These are phyloP conservation scores for Lottia gigantea DNA, from an alignment of 2,888 invertebrate species.

Conservation along the genomic window DNA sequence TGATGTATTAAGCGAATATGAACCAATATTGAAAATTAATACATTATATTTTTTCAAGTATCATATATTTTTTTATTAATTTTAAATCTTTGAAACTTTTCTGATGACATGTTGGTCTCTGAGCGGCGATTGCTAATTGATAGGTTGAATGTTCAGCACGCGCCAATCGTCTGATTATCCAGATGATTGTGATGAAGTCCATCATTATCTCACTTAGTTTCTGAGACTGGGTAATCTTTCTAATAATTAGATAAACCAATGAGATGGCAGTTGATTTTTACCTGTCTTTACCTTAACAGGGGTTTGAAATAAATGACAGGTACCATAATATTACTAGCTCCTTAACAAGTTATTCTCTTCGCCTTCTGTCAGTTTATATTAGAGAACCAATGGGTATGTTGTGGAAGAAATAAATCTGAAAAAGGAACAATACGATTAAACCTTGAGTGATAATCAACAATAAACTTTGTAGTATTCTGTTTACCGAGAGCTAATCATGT, in stretches of 20 bases:
- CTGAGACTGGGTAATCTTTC: neutral
- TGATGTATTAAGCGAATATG: neutral
- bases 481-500: neutral
- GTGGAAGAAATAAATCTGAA: too few relatives aligned
- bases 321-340: too few relatives aligned
- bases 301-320: too few relatives aligned
- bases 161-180: conserved; percentile 8
- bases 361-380: too few relatives aligned
- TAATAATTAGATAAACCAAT: conserved; percentile 5
- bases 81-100: conserved; percentile 1
- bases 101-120: neutral
- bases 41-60: conserved; percentile 8
- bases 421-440: too few relatives aligned
- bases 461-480: too few relatives aligned
- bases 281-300: neutral
- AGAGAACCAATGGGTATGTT: too few relatives aligned
- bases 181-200: neutral
- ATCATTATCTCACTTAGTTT: neutral
- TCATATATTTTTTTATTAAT: conserved; percentile 1
- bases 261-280: neutral
- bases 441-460: too few relatives aligned
- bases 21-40: conserved; percentile 11
- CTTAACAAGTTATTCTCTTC: too few relatives aligned
- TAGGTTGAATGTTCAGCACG: neutral
- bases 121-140: conserved; percentile 3